Base-by-base conservation (phyloP, 2,797 vertebrate species). In the Acipenser transmontanus region DNA sequence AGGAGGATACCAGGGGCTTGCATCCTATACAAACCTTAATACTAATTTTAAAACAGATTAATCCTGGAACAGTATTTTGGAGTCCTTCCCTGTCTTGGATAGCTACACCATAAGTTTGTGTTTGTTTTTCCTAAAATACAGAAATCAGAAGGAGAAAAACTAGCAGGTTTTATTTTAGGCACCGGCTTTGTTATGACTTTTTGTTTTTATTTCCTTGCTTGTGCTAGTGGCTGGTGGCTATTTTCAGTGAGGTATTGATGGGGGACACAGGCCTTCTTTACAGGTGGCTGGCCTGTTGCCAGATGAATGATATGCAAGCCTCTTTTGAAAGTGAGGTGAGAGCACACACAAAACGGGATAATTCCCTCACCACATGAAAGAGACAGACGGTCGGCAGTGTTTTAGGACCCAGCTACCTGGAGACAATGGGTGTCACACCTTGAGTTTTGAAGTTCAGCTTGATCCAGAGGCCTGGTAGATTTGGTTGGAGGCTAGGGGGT, bases 341-440 rank as follows among this genome's bases (percentile, higher is more conserved):
- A 48, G 13, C 34, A 3, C 66, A 63, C 66, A 82, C 81, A 81
- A 79, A 56, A 68, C 78, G 66, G 72, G 79, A 76, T 85, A 86
- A 87, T 88, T 87, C 82, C 81, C 84, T 79, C 65, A 79, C 86
- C 91, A 93, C 91, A 92, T 92, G 77, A 94, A 94, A 95, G 91
- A 69, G 49, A 73, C 78, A 84, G 82, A 80, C 69, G 54, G 71
- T 78, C 70, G 87, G 90, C 90, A 75, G 59, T 56, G 70, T 48
- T 88, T 91, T 92, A 92, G 78, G 71, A 71, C 69, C 79, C 17
- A 71, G 72, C 82, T 89, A 91, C 85, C 82, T 86, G 76, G 85
- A 88, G 88, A 91, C 87, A 88, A 88, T 88, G 67, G 70, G 70
- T 74, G 76, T 87, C 85, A 82, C 87, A 85, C 89, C 88, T 93